A percentile compares a stretch with the other conserved stretches of the same genome.
Conservation (phyloP, 2,113 vertebrate species). For the Prunella himalayana region DNA sequence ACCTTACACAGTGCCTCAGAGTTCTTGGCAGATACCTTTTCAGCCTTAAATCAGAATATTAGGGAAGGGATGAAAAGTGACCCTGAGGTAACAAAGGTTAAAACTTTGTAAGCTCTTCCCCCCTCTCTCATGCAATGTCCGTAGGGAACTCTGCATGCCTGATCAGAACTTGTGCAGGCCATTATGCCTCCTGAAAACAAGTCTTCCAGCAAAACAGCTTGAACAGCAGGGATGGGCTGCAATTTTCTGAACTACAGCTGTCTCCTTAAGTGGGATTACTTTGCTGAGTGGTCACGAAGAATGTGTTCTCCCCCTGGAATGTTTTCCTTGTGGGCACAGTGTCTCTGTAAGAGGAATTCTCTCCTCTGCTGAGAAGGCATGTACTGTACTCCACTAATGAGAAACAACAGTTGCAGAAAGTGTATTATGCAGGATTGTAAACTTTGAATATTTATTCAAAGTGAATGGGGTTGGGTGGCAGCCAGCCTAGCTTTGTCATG, state of each 20-base stretch:
- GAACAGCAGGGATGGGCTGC: constrained; percentile 47
- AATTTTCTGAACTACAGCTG: constrained; percentile 42
- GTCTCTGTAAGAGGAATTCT: constrained; percentile 47
- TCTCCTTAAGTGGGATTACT: constrained; percentile 50
- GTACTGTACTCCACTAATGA: constrained; percentile 16
- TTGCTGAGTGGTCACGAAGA: constrained; percentile 64
- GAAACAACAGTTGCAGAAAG: constrained; percentile 47
- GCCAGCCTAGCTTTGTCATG: constrained; percentile 38
- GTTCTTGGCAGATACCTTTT: not conserved
- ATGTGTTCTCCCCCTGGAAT: constrained; percentile 60
- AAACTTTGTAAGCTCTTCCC: not conserved
- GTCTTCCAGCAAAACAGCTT: constrained; percentile 43
- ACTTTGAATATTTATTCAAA: constrained; percentile 38
- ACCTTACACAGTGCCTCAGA: not conserved
- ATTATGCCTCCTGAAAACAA: constrained; percentile 38
- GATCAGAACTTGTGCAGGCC: constrained; percentile 11
- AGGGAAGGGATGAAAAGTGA: not conserved
- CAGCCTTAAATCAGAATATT: constrained; percentile 3
- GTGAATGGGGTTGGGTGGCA: not conserved
- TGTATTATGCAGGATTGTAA: constrained; percentile 30
- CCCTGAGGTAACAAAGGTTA: not conserved
- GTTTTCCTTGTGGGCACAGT: constrained; percentile 57
- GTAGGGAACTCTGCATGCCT: constrained; percentile 2
- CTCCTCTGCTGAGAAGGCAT: constrained; percentile 40
- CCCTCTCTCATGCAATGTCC: not conserved